Evolutionary conservation across 2,797 vertebrate genomes (phyloP).

Genomic region (Miopithecus talapoin): DNA sequence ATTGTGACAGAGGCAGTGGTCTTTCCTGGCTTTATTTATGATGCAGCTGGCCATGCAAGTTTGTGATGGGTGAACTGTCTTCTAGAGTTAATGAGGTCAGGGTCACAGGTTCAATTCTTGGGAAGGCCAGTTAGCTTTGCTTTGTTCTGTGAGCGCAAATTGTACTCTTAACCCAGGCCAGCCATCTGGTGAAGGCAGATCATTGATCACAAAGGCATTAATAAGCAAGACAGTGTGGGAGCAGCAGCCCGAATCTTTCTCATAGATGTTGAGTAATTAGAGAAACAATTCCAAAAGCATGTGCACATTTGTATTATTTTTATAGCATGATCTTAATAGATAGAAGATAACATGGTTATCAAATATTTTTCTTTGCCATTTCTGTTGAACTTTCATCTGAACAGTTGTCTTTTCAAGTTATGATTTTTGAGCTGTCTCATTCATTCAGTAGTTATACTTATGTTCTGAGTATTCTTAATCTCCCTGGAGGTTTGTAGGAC

Average conservation of each 20-base stretch:
- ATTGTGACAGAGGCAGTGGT: neutral
- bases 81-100: conserved; percentile 63
- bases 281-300: neutral
- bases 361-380: neutral
- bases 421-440: neutral
- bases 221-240: conserved; percentile 32
- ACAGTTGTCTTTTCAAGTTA: neutral
- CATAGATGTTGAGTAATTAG: conserved; percentile 9
- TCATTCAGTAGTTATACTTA: neutral
- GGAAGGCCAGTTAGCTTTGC: conserved; percentile 59
- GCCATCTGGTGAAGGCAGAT: conserved; percentile 67
- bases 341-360: neutral
- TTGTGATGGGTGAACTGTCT: conserved; percentile 59
- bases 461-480: neutral
- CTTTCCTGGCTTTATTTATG: neutral
- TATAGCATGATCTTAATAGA: neutral
- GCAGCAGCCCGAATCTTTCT: neutral
- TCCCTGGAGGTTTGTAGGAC: neutral
- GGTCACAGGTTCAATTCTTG: conserved; percentile 62
- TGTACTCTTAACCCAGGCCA: conserved; percentile 43
- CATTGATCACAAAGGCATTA: conserved; percentile 58
- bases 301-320: neutral
- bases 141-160: conserved; percentile 67
- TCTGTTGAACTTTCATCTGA: neutral
- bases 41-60: neutral